Evolutionary conservation across 2,113 vertebrate genomes (phyloP), one percentile per base, ranked within the genome.

Genomic region (Nycticryphes semicollaris): DNA sequence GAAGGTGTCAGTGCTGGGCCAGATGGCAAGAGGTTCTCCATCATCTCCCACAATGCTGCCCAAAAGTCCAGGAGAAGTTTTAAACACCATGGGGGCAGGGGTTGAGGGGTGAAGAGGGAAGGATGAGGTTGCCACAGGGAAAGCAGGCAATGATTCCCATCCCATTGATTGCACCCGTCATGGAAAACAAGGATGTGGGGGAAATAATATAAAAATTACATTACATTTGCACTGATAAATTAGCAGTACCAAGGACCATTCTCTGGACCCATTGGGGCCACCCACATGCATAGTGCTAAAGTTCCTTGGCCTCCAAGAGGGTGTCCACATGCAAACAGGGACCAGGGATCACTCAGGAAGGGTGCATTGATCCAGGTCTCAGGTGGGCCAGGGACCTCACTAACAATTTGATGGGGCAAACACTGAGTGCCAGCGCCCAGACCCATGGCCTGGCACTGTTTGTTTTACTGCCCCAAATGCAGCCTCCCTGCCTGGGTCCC

Each of bases 161-260:
- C 47, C 51, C 13, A 19, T 2, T 62, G 11, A 21, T 41, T 59
- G 12, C 6, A 60, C 9, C 4, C 53, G 28, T 7, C 0, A 0
- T 53, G 45, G 33, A 48, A 82, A 82, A 53, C 3, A n/a, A 51
- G 7, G 43, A 21, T 76, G 19, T 51, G 1, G 19, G 10, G 10
- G 14, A 16, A 23, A 62, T 27, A 90, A 53, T 3, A 17, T 24
- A 12, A 73, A 24, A 8, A 43, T 39, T 39, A 39, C 39, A 8
- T 84, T 21, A 3, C 15, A 23, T 47, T 67, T 68, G 25, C 24
- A 24, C 24, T 72, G 21, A 20, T 37, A 48, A 85, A 68, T 84
- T 25, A 60, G 30, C n/a, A 74, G 69, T 63, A 16, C 27, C 47
- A 62, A 27, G 56, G n/a, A 57, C 20, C 19, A 20, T 45, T 10